Evolutionary conservation across 2,113 vertebrate species (phyloP).

Genomic region (Amphilophus citrinellus): DNA sequence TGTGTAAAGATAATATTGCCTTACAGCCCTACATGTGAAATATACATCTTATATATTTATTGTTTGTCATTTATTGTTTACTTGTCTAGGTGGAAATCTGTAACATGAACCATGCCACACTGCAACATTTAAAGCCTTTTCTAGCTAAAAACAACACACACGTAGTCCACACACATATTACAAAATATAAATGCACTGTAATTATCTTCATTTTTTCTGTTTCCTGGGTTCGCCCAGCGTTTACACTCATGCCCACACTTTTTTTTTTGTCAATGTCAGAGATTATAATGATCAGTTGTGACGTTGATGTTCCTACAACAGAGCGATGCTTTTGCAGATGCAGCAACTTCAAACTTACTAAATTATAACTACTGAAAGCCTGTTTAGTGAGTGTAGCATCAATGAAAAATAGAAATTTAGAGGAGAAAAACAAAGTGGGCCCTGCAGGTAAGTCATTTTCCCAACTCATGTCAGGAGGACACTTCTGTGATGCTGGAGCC

Average conservation of each 20-base stretch:
- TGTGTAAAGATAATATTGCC: not conserved
- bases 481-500: not conserved
- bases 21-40: not conserved
- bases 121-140: not conserved
- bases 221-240: slow-evolving; percentile 45
- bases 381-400: not conserved
- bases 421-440: not conserved
- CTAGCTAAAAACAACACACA: not conserved
- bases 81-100: not conserved
- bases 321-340: not conserved
- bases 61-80: not conserved
- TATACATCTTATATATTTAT: not conserved
- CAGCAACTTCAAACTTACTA: not conserved
- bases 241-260: slow-evolving; percentile 35
- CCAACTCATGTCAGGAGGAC: slow-evolving; percentile 30
- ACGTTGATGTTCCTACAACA: slow-evolving; percentile 25
- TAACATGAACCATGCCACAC: not conserved
- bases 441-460: slow-evolving; percentile 23
- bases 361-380: not conserved
- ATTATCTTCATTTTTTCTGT: slow-evolving; percentile 43
- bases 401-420: not conserved
- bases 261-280: slow-evolving; percentile 43
- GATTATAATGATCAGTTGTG: slow-evolving; percentile 12
- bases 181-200: slow-evolving; percentile 6
- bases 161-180: not conserved